phyloP scores from a whole-genome alignment of 2,797 vertebrate species.

The Sebastes diaconus region DNA sequence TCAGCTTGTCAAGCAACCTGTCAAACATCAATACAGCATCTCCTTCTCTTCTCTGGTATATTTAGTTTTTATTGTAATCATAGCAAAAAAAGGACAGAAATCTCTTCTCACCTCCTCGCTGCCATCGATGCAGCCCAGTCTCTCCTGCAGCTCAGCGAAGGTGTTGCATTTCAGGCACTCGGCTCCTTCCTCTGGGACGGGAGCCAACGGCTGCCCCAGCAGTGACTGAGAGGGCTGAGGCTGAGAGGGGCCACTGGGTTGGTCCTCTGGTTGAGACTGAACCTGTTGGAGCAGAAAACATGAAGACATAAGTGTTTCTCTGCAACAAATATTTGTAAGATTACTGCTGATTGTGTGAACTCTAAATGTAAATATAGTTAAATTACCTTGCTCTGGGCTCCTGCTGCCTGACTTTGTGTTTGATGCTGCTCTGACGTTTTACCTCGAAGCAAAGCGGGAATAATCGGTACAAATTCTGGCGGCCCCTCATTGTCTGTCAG shows the following conservation, averaged over 20 bases:
- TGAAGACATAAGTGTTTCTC: background rate
- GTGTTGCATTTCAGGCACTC: constrained; percentile 98
- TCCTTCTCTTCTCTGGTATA: background rate
- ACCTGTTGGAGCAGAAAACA: constrained; percentile 31
- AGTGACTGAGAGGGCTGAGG: constrained; percentile 66
- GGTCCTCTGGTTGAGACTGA: constrained; percentile 63
- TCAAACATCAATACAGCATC: background rate
- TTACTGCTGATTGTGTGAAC: background rate
- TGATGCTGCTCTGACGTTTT: constrained; percentile 73
- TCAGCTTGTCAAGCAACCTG: background rate
- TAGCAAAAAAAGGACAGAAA: constrained; percentile 4
- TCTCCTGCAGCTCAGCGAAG: constrained; percentile 97
- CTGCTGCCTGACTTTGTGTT: constrained; percentile 47
- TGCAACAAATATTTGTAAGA: background rate
- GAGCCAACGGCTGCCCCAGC: constrained; percentile 76
- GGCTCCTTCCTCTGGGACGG: constrained; percentile 80
- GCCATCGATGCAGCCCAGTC: constrained; percentile 96
- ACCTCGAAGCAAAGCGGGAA: constrained; percentile 91
- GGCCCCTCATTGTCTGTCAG: constrained; percentile 98
- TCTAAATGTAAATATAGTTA: background rate
- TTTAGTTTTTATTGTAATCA: background rate
- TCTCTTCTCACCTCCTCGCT: constrained; percentile 87
- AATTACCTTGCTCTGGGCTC: constrained; percentile 60
- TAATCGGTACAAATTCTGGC: constrained; percentile 97
- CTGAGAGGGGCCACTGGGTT: constrained; percentile 43